A percentile compares a stretch with the other conserved stretches of the same genome.
Conservation (phyloP, 2,113 vertebrate genomes). For the Engraulis encrasicolus region DNA sequence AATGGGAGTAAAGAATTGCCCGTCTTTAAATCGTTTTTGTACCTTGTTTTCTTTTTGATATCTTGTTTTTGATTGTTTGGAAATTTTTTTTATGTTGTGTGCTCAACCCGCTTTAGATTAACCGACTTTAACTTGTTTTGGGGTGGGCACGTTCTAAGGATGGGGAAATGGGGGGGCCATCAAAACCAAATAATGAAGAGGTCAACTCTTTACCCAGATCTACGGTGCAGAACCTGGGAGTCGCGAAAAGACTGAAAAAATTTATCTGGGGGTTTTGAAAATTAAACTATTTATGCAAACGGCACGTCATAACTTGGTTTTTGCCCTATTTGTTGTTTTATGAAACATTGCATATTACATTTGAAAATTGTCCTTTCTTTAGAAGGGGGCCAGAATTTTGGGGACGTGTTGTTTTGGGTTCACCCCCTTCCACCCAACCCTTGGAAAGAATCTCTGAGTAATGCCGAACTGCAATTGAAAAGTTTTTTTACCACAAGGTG, state of each 20-base stretch:
- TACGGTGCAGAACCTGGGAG: background rate
- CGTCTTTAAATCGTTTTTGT: too few relatives aligned
- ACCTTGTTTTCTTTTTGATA: too few relatives aligned
- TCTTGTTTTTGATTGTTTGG: background rate
- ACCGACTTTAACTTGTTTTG: background rate
- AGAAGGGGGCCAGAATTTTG: background rate
- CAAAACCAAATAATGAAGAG: background rate
- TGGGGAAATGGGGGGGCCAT: background rate
- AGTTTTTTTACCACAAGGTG: background rate
- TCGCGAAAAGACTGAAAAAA: background rate
- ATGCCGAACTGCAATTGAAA: background rate
- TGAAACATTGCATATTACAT: too few relatives aligned
- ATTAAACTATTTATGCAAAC: background rate
- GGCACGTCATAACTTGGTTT: background rate
- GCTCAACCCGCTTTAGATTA: background rate
- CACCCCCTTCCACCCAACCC: conserved; percentile 26
- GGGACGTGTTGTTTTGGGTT: background rate
- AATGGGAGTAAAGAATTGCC: too few relatives aligned
- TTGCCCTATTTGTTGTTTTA: too few relatives aligned
- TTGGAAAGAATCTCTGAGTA: conserved; percentile 27
- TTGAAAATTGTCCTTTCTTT: background rate
- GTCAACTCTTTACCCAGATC: background rate
- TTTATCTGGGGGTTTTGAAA: background rate
- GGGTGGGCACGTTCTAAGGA: background rate
- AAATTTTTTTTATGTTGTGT: too few relatives aligned